These are phyloP conservation scores for Misgurnus anguillicaudatus DNA, from an alignment of 2,113 vertebrate species.

Conservation along the genomic window DNA sequence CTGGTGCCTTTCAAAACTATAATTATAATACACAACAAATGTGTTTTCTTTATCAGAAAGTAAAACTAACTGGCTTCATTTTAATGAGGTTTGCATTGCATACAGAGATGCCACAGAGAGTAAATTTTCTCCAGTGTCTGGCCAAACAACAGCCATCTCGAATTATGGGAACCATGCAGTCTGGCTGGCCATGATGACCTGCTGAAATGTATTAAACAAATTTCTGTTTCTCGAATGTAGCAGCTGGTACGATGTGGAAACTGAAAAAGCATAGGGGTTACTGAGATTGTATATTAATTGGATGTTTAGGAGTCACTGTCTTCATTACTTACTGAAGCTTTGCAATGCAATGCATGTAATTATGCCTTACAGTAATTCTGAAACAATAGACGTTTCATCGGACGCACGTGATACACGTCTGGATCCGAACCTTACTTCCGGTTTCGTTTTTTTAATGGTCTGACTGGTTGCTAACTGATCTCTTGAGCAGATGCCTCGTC, in stretches of 20 bases:
- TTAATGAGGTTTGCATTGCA: conserved; percentile 23
- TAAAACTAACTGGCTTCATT: neutral
- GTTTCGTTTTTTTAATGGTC: too few relatives aligned
- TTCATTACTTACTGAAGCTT: conserved; percentile 26
- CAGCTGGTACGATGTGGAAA: neutral
- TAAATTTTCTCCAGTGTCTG: neutral
- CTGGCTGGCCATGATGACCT: neutral
- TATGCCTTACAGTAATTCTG: neutral
- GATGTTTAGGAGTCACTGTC: neutral
- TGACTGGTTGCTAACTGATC: too few relatives aligned
- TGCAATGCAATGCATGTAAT: conserved; percentile 5
- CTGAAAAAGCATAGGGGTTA: neutral
- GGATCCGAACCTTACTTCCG: too few relatives aligned
- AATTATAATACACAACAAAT: conserved; percentile 20
- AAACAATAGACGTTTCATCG: too few relatives aligned
- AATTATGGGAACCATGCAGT: neutral
- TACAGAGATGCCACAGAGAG: neutral
- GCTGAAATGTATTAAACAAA: conserved; percentile 15
- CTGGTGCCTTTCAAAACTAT: conserved; percentile 11
- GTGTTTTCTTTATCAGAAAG: neutral
- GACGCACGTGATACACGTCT: too few relatives aligned
- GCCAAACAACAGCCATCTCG: neutral
- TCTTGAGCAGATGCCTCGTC: too few relatives aligned
- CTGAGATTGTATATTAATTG: conserved; percentile 9
- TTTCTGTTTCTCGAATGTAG: neutral